Base-by-base conservation (phyloP, 2,113 vertebrate species). In the Hirundichthys speculiger region DNA sequence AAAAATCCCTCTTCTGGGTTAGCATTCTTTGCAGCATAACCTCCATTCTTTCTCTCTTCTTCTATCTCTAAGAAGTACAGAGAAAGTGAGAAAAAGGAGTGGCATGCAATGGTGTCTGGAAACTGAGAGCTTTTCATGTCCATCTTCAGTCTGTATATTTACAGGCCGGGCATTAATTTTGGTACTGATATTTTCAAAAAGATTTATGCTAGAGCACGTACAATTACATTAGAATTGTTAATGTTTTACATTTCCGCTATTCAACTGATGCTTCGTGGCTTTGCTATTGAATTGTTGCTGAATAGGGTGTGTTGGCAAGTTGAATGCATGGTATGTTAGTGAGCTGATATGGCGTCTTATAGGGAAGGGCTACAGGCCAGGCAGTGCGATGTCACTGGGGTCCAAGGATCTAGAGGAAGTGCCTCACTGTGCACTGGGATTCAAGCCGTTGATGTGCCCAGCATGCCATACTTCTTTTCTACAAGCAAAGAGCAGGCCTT, bases 1-100 rank as follows among this genome's bases (percentile, higher is more conserved):
- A 92, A 38, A 94, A 93, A 93, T 93, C 92, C 86, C 79, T 94
- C 93, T 91, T 87, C 92, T 84, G 91, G 90, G 92, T 94, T 94
- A 92, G 88, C 65, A 69, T 92, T 93, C 91, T 87, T 86, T 79
- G 62, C 82, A 77, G 88, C 84, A 65, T 87, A 86, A 85, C 85
- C 87, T 86, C 81, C 79, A 79, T 88, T 84, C 90, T 84, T 85
- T 83, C 66, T 74, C 80, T 79, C 71, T 77, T 84, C 50, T 67
- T 78, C 65, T 82, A 60, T 82, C 72, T 34, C 30, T 34, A 52
- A 75, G 64, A 64, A 70, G 75, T 75, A 81, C 80, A 66, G 69
- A 70, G 43, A 54, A 84, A 67, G 54, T 65, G 72, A 77, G 65
- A 67, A 69, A 79, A 82, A 69, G 64, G 47, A 75, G 75, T 75